Evolutionary conservation across 2,113 vertebrate genomes (phyloP).

Genomic region (Rhinopomastus cyanomelas): DNA sequence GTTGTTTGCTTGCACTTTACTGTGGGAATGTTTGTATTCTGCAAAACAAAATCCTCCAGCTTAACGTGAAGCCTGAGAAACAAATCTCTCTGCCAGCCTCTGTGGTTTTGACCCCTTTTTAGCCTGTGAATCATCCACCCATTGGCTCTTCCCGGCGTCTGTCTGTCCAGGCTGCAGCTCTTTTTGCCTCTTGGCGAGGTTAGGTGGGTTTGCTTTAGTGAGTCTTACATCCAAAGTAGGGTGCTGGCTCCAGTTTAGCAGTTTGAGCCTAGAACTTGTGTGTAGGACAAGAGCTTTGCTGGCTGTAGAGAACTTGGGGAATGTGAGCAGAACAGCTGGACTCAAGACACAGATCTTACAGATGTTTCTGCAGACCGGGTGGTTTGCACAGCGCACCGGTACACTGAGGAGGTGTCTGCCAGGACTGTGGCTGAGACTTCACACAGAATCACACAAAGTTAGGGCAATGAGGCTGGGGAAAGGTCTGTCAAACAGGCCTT

Average conservation of each 20-base stretch:
- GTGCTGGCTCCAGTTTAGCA: not conserved
- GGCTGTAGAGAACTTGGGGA: not conserved
- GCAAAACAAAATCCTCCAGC: not conserved
- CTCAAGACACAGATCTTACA: not conserved
- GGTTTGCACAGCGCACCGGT: not conserved
- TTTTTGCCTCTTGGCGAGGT: not conserved
- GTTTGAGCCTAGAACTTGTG: not conserved
- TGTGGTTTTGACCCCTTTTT: constrained; percentile 20
- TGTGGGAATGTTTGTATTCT: not conserved
- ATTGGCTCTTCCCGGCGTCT: not conserved
- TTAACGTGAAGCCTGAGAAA: constrained; percentile 16
- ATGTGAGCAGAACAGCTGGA: not conserved
- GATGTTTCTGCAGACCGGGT: not conserved
- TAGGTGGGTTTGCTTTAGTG: not conserved
- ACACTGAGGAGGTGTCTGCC: not conserved
- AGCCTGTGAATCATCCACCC: constrained; percentile 12
- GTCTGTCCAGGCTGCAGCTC: not conserved
- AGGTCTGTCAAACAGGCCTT: too few relatives aligned
- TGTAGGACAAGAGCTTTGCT: not conserved
- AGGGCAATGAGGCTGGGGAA: too few relatives aligned
- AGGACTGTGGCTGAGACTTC: too few relatives aligned
- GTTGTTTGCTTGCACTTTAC: not conserved
- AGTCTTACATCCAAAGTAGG: not conserved
- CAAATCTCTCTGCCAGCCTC: not conserved
- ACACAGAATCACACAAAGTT: too few relatives aligned